A percentile compares a stretch with the other conserved stretches of the same genome.
Evolutionary conservation across 2,797 vertebrate genomes (phyloP).

Genomic region (Ptychobarbus kaznakovi): DNA sequence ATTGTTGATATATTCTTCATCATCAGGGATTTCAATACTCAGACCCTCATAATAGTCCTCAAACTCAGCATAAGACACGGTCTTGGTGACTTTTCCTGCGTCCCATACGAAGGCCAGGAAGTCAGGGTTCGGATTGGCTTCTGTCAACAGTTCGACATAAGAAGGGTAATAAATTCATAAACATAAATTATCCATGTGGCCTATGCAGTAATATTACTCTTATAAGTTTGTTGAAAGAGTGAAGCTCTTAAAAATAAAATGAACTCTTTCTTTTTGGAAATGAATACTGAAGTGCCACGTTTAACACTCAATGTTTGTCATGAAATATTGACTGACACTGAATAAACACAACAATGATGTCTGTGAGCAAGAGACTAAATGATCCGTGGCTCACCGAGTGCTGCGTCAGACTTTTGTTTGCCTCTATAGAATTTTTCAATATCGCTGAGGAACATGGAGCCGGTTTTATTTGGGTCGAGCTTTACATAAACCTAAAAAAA

Average conservation of each 20-base stretch:
- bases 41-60: slow-evolving; percentile 60
- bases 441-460: slow-evolving; percentile 48
- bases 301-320: not conserved
- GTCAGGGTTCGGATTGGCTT: slow-evolving; percentile 10
- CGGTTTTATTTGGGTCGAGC: slow-evolving; percentile 62
- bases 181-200: not conserved
- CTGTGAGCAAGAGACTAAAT: not conserved
- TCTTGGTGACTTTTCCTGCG: slow-evolving; percentile 11
- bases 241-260: not conserved
- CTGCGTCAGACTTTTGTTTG: not conserved
- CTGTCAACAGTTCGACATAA: slow-evolving; percentile 4
- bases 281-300: not conserved
- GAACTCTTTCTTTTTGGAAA: not conserved
- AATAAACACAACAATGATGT: not conserved
- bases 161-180: slow-evolving; percentile 15
- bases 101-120: slow-evolving; percentile 37
- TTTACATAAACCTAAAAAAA: slow-evolving; percentile 58
- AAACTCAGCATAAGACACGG: slow-evolving; percentile 54
- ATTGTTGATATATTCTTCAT: slow-evolving; percentile 53
- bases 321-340: not conserved
- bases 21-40: slow-evolving; percentile 53
- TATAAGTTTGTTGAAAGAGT: not conserved
- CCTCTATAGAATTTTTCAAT: slow-evolving; percentile 57
- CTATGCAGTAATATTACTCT: not conserved
- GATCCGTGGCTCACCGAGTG: slow-evolving; percentile 32